A percentile compares a stretch with the other conserved stretches of the same genome.
phyloP scores from a whole-genome alignment of 2,888 invertebrate species.

The Agriotes lineatus region DNA sequence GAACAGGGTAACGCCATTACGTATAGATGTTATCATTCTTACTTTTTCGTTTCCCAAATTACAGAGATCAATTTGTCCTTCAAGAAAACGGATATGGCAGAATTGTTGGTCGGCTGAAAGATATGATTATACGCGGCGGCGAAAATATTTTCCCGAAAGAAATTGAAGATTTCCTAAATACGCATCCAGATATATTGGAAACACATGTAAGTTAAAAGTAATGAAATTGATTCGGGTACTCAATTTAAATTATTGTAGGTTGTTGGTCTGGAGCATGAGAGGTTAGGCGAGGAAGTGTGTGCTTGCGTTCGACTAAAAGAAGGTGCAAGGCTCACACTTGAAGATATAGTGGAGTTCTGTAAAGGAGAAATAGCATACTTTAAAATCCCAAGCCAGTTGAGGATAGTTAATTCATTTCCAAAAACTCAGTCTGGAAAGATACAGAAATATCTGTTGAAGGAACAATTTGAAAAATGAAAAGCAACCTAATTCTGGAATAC shows the following conservation, averaged over 20 bases:
- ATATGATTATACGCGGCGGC: constrained; percentile 84
- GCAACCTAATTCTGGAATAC: no score
- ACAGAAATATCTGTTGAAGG: constrained; percentile 75
- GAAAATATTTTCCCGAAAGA: constrained; percentile 89
- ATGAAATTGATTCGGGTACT: not conserved
- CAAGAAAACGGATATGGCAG: constrained; percentile 77
- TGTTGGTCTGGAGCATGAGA: constrained; percentile 78
- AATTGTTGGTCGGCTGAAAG: constrained; percentile 81
- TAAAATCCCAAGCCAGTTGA: constrained; percentile 83
- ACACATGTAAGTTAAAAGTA: constrained; percentile 70
- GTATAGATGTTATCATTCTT: no score
- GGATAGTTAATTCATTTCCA: constrained; percentile 79
- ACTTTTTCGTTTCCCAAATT: constrained; percentile 38
- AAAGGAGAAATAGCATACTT: constrained; percentile 80
- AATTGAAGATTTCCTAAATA: constrained; percentile 80
- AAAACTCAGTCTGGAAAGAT: constrained; percentile 88
- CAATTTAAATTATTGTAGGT: constrained; percentile 66
- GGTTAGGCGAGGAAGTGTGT: constrained; percentile 84
- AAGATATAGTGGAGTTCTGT: constrained; percentile 74
- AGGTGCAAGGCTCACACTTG: constrained; percentile 67
- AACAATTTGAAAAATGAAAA: not conserved
- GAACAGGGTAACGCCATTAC: constrained; percentile 75
- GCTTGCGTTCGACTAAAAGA: constrained; percentile 74
- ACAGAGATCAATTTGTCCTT: constrained; percentile 78
- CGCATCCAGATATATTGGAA: constrained; percentile 80